phyloP scores from a whole-genome alignment of 1,140 invertebrate species.

The Daktulosphaira vitifoliae region DNA sequence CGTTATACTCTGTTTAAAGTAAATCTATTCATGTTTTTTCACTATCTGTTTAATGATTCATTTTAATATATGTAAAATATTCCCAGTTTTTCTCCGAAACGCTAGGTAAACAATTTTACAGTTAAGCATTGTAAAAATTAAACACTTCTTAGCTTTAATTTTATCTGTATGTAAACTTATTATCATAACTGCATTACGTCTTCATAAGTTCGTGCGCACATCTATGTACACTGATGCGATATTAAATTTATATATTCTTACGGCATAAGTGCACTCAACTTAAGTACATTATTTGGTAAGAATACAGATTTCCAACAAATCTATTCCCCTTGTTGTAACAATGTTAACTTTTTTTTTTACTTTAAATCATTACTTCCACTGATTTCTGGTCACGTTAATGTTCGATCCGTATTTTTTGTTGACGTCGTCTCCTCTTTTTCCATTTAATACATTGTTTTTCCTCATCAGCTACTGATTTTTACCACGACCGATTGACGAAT shows the following conservation, averaged over 20 bases:
- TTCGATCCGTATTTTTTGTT: conserved; percentile 16
- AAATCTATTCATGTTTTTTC: no score
- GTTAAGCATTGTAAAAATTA: conserved; percentile 30
- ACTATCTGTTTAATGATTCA: no score
- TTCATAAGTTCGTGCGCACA: no score
- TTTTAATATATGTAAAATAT: no score
- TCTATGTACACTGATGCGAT: no score
- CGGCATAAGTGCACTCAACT: conserved; percentile 26
- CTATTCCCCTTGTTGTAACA: no score
- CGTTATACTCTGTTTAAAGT: no score
- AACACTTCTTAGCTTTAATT: background rate
- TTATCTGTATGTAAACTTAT: background rate
- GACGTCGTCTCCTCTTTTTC: background rate
- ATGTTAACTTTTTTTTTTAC: background rate
- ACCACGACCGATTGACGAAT: conserved; percentile 14
- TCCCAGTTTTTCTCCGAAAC: no score
- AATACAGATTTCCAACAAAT: conserved; percentile 19
- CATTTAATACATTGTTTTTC: no score
- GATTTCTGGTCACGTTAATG: conserved; percentile 19
- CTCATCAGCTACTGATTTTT: no score
- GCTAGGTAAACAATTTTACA: no score
- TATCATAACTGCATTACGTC: conserved; percentile 28
- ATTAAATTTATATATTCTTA: no score
- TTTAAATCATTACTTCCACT: background rate
- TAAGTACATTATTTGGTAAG: conserved; percentile 10